Conservation (phyloP, 2,797 vertebrate species). For the Liparis tanakae region DNA sequence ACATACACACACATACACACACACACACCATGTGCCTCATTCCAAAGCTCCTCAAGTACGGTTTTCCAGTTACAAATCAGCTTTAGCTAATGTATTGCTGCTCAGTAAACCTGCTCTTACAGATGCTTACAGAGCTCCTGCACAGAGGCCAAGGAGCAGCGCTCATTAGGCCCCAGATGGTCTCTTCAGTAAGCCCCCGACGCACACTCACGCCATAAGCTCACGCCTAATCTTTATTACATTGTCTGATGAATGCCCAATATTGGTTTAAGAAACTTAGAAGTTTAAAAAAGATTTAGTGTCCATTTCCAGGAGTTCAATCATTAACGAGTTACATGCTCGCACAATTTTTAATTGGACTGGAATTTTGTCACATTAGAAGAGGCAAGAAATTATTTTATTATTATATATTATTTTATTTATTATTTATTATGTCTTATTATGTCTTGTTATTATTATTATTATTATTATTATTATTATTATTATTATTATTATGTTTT, state of each 20-base stretch:
- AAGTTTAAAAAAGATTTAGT: conserved; percentile 4
- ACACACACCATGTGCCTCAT: conserved; percentile 47
- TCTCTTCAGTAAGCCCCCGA: conserved; percentile 76
- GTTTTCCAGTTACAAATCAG: conserved; percentile 85
- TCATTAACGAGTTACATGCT: not conserved
- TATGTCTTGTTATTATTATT: too few species aligned
- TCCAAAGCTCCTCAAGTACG: conserved; percentile 81
- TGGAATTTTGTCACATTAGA: not conserved
- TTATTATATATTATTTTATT: too few species aligned
- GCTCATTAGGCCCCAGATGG: conserved; percentile 85
- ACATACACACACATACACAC: conserved; percentile 54
- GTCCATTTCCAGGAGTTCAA: conserved; percentile 1
- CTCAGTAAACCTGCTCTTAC: conserved; percentile 81
- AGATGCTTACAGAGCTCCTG: conserved; percentile 82
- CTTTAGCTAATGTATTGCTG: conserved; percentile 85
- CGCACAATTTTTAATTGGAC: not conserved
- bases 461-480: not conserved
- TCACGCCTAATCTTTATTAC: conserved; percentile 74
- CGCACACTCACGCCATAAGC: conserved; percentile 73
- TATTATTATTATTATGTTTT: not conserved
- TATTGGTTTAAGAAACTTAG: conserved; percentile 48
- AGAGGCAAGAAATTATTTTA: not conserved
- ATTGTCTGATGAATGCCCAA: conserved; percentile 65
- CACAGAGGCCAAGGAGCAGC: conserved; percentile 79
- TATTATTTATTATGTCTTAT: not conserved